Percentiles rank a stretch among this genome's conserved stretches.
These are phyloP conservation scores for Elmis aenea DNA, from an alignment of 2,888 invertebrate genomes.

Conservation along the genomic window DNA sequence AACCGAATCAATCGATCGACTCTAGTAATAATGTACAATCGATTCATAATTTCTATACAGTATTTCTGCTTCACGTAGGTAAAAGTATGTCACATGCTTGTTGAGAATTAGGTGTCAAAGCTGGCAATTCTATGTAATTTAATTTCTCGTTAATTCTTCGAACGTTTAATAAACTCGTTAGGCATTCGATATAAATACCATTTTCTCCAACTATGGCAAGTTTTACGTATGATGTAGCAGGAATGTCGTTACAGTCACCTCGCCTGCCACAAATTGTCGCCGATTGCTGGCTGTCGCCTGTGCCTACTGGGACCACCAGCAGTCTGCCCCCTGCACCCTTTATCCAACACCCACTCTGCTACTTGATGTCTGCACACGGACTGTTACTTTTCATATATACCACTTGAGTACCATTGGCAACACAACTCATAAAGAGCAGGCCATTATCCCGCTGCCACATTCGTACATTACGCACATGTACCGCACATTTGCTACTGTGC, in stretches of 20 bases:
- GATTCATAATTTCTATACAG: too few relatives aligned
- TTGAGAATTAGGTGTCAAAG: too few relatives aligned
- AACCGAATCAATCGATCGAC: too few relatives aligned
- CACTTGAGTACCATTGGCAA: constrained; percentile 5
- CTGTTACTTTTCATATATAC: constrained; percentile 9
- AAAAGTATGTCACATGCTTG: too few relatives aligned
- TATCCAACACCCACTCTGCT: constrained; percentile 16
- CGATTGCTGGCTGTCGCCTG: constrained; percentile 11
- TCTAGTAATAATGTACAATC: too few relatives aligned
- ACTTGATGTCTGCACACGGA: constrained; percentile 10
- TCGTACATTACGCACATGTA: neutral
- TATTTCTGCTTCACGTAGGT: too few relatives aligned
- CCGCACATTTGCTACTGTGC: constrained; percentile 3
- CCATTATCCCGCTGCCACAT: neutral
- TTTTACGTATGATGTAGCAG: constrained; percentile 14
- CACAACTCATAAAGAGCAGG: constrained; percentile 3
- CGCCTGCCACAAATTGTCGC: constrained; percentile 28
- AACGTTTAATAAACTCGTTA: neutral
- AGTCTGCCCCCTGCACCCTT: constrained; percentile 12
- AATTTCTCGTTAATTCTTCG: too few relatives aligned
- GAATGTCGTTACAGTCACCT: constrained; percentile 25
- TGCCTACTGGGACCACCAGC: constrained; percentile 18
- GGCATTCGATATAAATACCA: too few relatives aligned
- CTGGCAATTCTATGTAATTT: too few relatives aligned
- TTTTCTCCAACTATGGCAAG: too few relatives aligned